A percentile compares a stretch with the other conserved stretches of the same genome.
These are phyloP conservation scores for Micrastur ruficollis DNA, from an alignment of 2,797 vertebrate genomes.

Conservation along the genomic window DNA sequence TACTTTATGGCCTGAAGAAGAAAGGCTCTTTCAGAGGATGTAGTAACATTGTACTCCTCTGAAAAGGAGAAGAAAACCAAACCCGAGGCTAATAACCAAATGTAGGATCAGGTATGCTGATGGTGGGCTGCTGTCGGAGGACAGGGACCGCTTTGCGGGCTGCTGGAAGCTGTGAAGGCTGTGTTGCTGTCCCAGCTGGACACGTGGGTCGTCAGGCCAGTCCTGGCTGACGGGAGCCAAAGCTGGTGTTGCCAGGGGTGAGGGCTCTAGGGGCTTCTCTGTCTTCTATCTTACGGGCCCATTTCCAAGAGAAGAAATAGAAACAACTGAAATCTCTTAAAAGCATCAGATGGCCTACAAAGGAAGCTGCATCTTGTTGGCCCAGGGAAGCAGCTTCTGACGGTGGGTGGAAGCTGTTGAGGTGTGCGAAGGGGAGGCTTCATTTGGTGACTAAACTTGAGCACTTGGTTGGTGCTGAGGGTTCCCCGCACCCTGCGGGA, in stretches of 20 bases:
- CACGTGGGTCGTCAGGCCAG: too few species aligned
- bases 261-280: not conserved
- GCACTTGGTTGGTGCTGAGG: fast-evolving
- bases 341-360: too few species aligned
- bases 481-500: not conserved
- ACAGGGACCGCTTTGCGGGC: not conserved
- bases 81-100: conserved; percentile 10
- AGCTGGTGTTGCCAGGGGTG: not conserved
- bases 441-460: not conserved
- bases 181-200: not conserved
- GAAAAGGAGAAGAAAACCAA: not conserved
- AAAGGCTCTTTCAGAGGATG: not conserved
- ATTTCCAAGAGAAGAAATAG: not conserved
- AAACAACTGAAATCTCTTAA: not conserved
- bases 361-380: not conserved
- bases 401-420: fast-evolving
- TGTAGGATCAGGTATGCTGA: not conserved
- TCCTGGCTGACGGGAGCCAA: not conserved
- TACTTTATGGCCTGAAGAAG: not conserved
- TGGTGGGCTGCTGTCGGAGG: not conserved
- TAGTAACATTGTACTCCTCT: fast-evolving
- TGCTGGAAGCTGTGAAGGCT: not conserved
- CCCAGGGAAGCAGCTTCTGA: not conserved
- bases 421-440: not conserved
- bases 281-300: not conserved